Evolutionary conservation across 2,113 vertebrate genomes (phyloP), one percentile per base, ranked within the genome.

Genomic region (Nannospalax galili): DNA sequence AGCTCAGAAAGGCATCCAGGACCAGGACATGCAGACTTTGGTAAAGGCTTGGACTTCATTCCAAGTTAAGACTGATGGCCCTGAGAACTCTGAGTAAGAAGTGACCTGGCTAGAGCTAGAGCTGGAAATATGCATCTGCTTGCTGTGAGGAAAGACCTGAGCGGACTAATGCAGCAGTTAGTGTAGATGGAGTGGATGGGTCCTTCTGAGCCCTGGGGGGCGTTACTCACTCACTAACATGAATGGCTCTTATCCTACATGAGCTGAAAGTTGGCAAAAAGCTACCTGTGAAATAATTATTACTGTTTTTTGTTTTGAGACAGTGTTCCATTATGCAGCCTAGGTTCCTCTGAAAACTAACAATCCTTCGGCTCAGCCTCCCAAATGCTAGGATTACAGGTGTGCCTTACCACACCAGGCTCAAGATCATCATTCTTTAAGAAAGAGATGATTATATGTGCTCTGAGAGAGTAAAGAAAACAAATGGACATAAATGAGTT

Each of bases 401-500:
- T 69, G 30, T 52, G 32, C 14, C 35, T 69, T 85, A 67, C 64
- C 17, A 48, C 30, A 52, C 42, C 32, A 69, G 82, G 42, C 30
- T 26, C 7, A 75, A 30, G 73, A 35, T 3, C 37, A 6, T 4
- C 37, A 8, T 52, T 82, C 69, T 80, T 72, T 24, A 91, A 64
- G n/a, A 73, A 52, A 45, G 74, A 65, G 32, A n/a, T n/a, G n/a
- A 45, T 58, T 28, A 48, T 1, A 67, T 19, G 26, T 20, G 48
- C 30, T 10, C n/a, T 0, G 9, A 58, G 45, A 90, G 92, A 64
- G 69, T 52, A 75, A 42, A 28, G 40, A 40, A 62, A 62, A 32
- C 0, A 3, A 56, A 32, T 0, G 4, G 19, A 56, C 28, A 45
- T 1, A 10, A 40, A 65, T 7, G 32, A 19, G 48, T 4, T 28